phyloP scores from a whole-genome alignment of 2,888 invertebrate genomes.

The Scelioninae gen. 2 region DNA sequence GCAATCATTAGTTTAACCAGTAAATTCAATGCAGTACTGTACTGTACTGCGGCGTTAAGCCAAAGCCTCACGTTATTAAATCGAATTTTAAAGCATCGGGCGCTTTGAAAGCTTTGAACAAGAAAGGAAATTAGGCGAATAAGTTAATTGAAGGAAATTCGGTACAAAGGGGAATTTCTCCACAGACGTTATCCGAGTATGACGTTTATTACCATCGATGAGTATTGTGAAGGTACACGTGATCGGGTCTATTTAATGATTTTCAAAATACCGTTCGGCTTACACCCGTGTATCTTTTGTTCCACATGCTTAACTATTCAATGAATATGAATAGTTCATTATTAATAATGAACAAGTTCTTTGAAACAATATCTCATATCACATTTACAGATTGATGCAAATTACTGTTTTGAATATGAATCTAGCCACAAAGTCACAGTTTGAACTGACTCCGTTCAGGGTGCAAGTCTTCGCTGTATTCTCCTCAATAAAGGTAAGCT shows the following conservation, averaged over 20 bases:
- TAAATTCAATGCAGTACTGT: conserved; percentile 45
- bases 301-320: not conserved
- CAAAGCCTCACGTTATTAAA: conserved; percentile 56
- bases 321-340: conserved; percentile 3
- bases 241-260: conserved; percentile 27
- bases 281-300: conserved; percentile 8
- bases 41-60: conserved; percentile 56
- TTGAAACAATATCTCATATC: not conserved
- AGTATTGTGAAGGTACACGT: conserved; percentile 17
- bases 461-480: too few relatives aligned
- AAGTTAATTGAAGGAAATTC: conserved; percentile 47
- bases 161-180: conserved; percentile 43
- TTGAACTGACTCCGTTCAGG: too few relatives aligned
- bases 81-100: conserved; percentile 55
- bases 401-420: too few relatives aligned
- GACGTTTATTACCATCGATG: conserved; percentile 36
- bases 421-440: too few relatives aligned
- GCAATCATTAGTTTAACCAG: conserved; percentile 49
- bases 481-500: too few relatives aligned
- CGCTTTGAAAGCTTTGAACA: conserved; percentile 58
- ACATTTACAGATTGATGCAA: not conserved
- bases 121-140: conserved; percentile 54
- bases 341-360: too few relatives aligned
- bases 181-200: conserved; percentile 54
- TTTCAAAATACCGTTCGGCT: conserved; percentile 24